Evolutionary conservation across 2,797 vertebrate species (phyloP).

Genomic region (Hapalemur alaotrensis): DNA sequence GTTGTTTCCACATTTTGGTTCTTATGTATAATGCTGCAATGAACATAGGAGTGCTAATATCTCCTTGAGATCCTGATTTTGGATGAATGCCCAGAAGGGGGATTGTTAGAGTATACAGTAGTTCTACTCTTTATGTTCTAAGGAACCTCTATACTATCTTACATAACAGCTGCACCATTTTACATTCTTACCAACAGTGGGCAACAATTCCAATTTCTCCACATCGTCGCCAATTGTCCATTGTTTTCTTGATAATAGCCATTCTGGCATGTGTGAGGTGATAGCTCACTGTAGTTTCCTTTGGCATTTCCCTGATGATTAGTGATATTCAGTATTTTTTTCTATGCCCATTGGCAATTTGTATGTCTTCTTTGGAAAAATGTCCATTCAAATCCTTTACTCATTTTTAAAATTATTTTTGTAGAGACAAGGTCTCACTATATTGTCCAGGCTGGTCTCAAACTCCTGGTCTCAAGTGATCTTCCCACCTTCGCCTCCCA

Average conservation of each 20-base stretch:
- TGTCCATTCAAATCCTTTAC: background rate
- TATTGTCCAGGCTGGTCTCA: too few species aligned
- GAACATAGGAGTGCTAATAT: background rate
- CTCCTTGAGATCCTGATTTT: background rate
- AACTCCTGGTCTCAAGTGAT: too few species aligned
- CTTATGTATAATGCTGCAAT: background rate
- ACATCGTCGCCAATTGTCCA: background rate
- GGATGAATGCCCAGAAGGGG: background rate
- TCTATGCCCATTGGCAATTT: background rate
- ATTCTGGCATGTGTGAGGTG: background rate
- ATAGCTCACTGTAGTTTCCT: background rate
- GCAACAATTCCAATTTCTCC: background rate
- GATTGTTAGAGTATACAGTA: background rate
- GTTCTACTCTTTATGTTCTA: background rate
- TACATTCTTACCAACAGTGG: background rate
- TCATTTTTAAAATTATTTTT: background rate
- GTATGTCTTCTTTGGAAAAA: background rate
- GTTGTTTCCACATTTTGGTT: background rate
- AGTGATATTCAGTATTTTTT: background rate
- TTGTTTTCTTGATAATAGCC: background rate
- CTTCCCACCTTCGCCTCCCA: too few species aligned
- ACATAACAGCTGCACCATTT: background rate
- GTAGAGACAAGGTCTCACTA: too few species aligned
- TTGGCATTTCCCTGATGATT: background rate
- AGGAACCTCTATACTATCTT: background rate